These are phyloP conservation scores for Delichon dasypus DNA, from an alignment of 2,797 vertebrate species.

Conservation along the genomic window DNA sequence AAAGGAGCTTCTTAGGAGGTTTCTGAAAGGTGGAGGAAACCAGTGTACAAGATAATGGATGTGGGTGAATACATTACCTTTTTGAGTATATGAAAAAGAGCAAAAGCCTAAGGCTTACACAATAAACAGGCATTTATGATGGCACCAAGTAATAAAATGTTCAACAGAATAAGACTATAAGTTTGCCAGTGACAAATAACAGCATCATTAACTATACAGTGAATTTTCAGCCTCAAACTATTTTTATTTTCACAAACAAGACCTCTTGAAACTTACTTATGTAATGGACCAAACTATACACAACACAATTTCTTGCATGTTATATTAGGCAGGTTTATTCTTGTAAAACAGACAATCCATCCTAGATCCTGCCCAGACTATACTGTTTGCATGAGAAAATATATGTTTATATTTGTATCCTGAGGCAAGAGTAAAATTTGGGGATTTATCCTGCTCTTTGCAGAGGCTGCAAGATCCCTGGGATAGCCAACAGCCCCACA, in stretches of 20 bases:
- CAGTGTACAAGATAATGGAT: neutral
- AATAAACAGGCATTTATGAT: neutral
- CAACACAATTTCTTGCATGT: neutral
- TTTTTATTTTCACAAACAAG: neutral
- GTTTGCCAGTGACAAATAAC: neutral
- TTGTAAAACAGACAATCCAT: neutral
- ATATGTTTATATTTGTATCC: neutral
- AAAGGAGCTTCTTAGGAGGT: neutral
- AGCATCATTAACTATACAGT: neutral
- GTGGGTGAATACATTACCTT: neutral
- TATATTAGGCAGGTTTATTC: neutral
- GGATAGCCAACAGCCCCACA: conserved; percentile 57
- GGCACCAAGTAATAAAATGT: neutral
- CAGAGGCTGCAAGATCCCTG: neutral
- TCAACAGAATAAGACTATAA: neutral
- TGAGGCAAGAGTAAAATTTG: neutral
- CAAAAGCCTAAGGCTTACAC: neutral
- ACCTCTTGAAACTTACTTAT: neutral
- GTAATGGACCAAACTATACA: neutral
- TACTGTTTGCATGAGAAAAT: neutral
- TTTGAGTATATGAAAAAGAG: neutral
- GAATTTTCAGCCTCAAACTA: neutral
- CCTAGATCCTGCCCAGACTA: neutral
- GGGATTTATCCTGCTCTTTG: neutral
- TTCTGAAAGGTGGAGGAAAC: neutral